Evolutionary conservation across 2,888 invertebrate genomes (phyloP).

Genomic region (Halocaridina rubra): DNA sequence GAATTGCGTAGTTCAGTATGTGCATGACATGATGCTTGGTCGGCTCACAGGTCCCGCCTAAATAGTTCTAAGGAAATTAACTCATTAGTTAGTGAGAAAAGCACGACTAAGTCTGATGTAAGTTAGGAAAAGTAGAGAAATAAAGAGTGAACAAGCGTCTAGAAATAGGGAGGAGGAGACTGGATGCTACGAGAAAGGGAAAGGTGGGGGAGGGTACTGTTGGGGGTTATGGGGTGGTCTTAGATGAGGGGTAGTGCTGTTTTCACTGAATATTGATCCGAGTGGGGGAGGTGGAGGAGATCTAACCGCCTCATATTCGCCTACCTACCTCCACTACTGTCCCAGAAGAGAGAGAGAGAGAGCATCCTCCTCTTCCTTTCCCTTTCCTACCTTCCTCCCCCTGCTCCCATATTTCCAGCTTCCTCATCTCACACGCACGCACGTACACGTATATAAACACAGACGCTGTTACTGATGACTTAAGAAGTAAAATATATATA

Average conservation of each 20-base stretch:
- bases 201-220: background rate
- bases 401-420: background rate
- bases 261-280: constrained; percentile 36
- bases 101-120: too few relatives aligned
- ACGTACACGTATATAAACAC: background rate
- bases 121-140: background rate
- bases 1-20: too few relatives aligned
- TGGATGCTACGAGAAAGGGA: background rate
- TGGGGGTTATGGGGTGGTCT: too few relatives aligned
- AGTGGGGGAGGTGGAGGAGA: background rate
- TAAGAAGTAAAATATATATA: too few relatives aligned
- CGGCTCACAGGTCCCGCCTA: too few relatives aligned
- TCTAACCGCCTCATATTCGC: background rate
- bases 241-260: background rate
- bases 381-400: background rate
- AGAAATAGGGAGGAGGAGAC: background rate
- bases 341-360: background rate
- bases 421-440: background rate
- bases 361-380: background rate
- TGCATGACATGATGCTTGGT: too few relatives aligned
- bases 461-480: background rate
- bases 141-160: background rate
- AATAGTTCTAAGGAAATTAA: too few relatives aligned
- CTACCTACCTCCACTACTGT: background rate
- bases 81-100: too few relatives aligned